phyloP scores from a whole-genome alignment of 2,888 invertebrate species.

The Phymatocera aterrima region DNA sequence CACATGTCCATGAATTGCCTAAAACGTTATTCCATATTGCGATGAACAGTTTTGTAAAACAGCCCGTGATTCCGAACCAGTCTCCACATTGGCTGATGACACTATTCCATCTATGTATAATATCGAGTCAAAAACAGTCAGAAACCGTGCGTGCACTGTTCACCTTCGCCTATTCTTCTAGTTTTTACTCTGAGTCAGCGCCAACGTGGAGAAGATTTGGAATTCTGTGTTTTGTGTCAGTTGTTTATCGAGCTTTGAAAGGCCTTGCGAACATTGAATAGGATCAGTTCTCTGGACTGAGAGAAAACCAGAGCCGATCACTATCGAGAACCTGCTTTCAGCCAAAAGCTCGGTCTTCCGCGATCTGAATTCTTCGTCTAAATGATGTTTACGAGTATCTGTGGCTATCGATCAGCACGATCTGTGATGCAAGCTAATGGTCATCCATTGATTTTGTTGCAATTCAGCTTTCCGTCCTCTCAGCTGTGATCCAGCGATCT shows the following conservation, averaged over 20 bases:
- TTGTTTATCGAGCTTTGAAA: not conserved
- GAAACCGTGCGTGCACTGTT: too few relatives aligned
- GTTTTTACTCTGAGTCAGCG: not conserved
- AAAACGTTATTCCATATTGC: too few relatives aligned
- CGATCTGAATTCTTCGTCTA: conserved; percentile 24
- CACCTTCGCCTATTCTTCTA: not conserved
- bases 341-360: not conserved
- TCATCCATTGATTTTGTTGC: conserved; percentile 23
- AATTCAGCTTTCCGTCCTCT: conserved; percentile 1
- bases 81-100: not conserved
- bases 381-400: not conserved
- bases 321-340: conserved; percentile 5
- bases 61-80: not conserved
- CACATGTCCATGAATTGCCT: too few relatives aligned
- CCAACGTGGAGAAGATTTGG: too few relatives aligned
- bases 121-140: not conserved
- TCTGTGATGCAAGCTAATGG: not conserved
- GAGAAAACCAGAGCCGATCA: conserved; percentile 7
- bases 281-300: too few relatives aligned
- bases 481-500: conserved; percentile 6
- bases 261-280: not conserved
- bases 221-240: not conserved
- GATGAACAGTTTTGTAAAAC: not conserved
- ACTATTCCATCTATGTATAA: not conserved
- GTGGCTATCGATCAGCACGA: not conserved